Conservation (phyloP, 2,113 vertebrate genomes). For the Potamarius usumacintae region DNA sequence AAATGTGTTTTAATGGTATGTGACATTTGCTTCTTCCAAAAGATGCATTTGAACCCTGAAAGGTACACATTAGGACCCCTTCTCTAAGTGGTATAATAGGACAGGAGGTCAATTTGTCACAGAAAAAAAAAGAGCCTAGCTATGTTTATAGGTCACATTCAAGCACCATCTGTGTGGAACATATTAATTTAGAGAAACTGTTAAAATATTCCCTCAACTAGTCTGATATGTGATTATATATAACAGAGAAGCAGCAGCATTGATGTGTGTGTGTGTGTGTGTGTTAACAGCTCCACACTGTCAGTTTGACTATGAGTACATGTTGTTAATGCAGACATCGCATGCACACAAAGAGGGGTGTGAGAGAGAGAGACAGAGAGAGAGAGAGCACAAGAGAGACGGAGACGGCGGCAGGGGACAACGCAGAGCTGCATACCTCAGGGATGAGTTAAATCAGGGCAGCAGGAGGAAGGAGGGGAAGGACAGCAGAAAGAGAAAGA, state of each 20-base stretch:
- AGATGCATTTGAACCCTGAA: neutral
- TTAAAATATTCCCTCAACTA: neutral
- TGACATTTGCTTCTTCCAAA: too few species aligned
- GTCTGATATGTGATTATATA: neutral
- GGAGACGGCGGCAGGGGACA: constrained; percentile 34
- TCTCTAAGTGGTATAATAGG: neutral
- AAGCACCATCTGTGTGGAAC: neutral
- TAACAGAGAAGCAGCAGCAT: neutral
- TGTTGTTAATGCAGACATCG: constrained; percentile 64
- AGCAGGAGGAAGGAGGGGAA: constrained; percentile 26
- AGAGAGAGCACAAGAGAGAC: constrained; percentile 10
- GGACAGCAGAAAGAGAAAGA: constrained; percentile 48
- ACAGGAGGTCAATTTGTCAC: neutral
- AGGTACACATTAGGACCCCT: neutral
- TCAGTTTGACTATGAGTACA: neutral
- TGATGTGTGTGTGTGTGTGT: neutral
- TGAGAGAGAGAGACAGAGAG: constrained; percentile 29
- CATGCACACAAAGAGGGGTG: constrained; percentile 36
- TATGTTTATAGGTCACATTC: neutral
- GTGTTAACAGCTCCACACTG: neutral
- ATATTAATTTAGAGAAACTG: neutral
- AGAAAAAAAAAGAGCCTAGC: neutral
- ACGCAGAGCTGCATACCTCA: constrained; percentile 56
- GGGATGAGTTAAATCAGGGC: constrained; percentile 46
- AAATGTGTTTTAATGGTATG: neutral